Evolutionary conservation across 2,113 vertebrate genomes (phyloP).

Genomic region (Nesogale talazaci): DNA sequence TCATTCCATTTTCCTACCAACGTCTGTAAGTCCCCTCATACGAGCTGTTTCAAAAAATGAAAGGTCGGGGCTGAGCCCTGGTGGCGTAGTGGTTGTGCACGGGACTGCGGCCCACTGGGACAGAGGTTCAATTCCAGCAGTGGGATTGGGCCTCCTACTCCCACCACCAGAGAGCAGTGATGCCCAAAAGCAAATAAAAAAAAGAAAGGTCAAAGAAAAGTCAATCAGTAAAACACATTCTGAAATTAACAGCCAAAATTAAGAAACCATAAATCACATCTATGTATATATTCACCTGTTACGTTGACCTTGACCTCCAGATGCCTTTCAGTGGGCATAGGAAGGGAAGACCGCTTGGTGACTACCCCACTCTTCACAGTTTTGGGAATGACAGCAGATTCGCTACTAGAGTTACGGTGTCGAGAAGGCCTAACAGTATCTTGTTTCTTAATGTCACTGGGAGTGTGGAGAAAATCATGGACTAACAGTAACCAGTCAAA

Average conservation of each 20-base stretch:
- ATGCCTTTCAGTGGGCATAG: slow-evolving; percentile 89
- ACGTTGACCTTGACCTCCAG: slow-evolving; percentile 97
- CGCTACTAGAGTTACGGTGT: slow-evolving; percentile 82
- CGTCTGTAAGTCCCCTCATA: neutral
- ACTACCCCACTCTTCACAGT: slow-evolving; percentile 96
- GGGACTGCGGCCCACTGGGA: too few relatives aligned
- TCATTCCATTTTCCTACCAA: too few relatives aligned
- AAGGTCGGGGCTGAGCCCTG: too few relatives aligned
- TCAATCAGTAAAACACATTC: neutral
- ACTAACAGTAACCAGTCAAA: slow-evolving; percentile 97
- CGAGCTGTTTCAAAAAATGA: neutral
- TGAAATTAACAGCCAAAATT: neutral
- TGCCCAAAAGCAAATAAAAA: too few relatives aligned
- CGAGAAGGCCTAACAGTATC: slow-evolving; percentile 62
- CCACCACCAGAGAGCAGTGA: too few relatives aligned
- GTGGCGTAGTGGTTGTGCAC: too few relatives aligned
- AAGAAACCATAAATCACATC: neutral
- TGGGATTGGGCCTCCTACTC: too few relatives aligned
- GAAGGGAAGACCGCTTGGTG: slow-evolving; percentile 95
- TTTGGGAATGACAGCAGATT: slow-evolving; percentile 90
- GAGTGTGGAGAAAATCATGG: slow-evolving; percentile 91
- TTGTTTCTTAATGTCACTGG: slow-evolving; percentile 85
- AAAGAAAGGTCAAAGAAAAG: neutral
- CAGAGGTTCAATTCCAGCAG: too few relatives aligned
- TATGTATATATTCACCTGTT: slow-evolving; percentile 88